These are phyloP conservation scores for Epizoanthus fatuus DNA, from an alignment of 92 coral and sea anemone genomes.

Conservation along the genomic window DNA sequence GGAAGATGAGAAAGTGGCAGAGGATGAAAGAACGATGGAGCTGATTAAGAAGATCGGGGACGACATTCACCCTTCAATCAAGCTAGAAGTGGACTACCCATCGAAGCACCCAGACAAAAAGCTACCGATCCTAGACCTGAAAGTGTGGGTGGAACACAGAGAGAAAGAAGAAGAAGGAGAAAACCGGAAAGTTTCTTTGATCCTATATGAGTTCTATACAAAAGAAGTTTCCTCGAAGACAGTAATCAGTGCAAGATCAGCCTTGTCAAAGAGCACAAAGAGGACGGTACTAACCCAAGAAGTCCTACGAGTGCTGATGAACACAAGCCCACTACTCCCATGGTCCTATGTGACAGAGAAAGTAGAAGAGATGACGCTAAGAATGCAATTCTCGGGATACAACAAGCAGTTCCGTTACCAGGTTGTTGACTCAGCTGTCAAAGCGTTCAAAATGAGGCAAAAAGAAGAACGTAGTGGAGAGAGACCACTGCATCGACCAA, in stretches of 20 bases:
- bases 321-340: constrained; percentile 24
- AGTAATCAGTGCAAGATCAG: constrained; percentile 9
- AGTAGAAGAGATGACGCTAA: constrained; percentile 30
- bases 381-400: constrained; percentile 54
- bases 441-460: constrained; percentile 33
- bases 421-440: constrained; percentile 36
- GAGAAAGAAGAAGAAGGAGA: constrained; percentile 7
- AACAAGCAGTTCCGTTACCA: constrained; percentile 39
- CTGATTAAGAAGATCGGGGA: constrained; percentile 8
- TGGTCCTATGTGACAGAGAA: constrained; percentile 24
- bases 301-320: constrained; percentile 20
- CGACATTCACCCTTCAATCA: constrained; percentile 22
- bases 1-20: not conserved
- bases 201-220: not conserved
- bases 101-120: constrained; percentile 15
- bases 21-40: constrained; percentile 30
- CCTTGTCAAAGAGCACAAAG: constrained; percentile 11
- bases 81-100: constrained; percentile 32
- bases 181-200: constrained; percentile 10
- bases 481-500: constrained; percentile 48
- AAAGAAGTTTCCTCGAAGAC: constrained; percentile 10
- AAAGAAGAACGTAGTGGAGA: constrained; percentile 12
- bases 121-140: constrained; percentile 26
- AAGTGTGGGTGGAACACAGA: constrained; percentile 31
- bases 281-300: not conserved